Conservation (phyloP, 2,888 invertebrate genomes). For the Siphlonurus alternatus region DNA sequence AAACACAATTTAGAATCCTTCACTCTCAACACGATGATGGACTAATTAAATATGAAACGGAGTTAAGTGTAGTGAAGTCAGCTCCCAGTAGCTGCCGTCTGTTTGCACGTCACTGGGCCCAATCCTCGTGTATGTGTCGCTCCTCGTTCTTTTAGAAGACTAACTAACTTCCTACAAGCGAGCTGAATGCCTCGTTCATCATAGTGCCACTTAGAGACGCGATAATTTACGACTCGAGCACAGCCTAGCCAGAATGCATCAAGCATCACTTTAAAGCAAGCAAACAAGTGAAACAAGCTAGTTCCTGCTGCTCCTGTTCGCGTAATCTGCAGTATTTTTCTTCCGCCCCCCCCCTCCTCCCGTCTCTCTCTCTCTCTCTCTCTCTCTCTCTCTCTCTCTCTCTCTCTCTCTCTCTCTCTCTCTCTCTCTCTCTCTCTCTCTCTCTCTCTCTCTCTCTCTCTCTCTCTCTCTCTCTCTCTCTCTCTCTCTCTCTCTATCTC, state of each 20-base stretch:
- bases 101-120: no score
- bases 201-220: neutral
- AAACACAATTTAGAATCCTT: no score
- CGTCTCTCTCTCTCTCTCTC: slow-evolving; percentile 11
- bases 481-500: neutral
- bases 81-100: no score
- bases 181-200: neutral
- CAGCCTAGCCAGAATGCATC: neutral
- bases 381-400: slow-evolving; percentile 8
- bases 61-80: no score
- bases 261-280: neutral
- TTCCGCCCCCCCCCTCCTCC: neutral
- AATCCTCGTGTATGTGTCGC: no score
- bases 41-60: no score
- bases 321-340: no score
- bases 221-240: neutral
- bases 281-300: neutral
- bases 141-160: no score
- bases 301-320: no score
- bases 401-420: slow-evolving; percentile 9
- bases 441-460: neutral
- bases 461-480: neutral
- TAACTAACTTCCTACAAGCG: no score
- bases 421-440: neutral
- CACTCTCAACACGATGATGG: no score